Conservation (phyloP, 2,888 invertebrate genomes). For the Eupithecia abbreviata region DNA sequence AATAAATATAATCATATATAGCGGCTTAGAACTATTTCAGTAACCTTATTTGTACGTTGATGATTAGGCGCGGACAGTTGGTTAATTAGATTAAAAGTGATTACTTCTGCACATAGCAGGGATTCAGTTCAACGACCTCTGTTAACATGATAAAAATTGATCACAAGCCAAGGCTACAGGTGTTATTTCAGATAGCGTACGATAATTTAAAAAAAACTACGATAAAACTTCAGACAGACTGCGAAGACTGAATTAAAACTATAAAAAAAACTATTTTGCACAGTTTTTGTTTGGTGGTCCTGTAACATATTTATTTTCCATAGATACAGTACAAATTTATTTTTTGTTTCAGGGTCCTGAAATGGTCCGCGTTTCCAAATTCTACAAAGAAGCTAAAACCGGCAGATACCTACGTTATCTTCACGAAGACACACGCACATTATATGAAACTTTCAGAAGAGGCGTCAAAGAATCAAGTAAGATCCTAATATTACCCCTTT, state of each 20-base stretch:
- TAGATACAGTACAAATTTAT: not conserved
- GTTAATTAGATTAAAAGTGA: conserved; percentile 73
- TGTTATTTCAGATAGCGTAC: not conserved
- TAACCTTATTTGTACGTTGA: conserved; percentile 16
- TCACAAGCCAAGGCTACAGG: conserved; percentile 6
- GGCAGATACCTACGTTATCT: conserved; percentile 93
- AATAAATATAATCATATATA: too few relatives aligned
- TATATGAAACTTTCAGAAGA: conserved; percentile 95
- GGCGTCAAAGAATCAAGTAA: conserved; percentile 94
- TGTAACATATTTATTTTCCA: not conserved
- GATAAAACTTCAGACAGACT: not conserved
- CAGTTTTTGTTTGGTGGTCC: not conserved
- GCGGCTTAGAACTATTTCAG: not conserved
- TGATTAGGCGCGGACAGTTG: conserved; percentile 35
- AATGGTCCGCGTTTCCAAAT: conserved; percentile 93
- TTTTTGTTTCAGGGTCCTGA: conserved; percentile 90
- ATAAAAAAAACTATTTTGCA: not conserved
- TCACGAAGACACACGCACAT: conserved; percentile 93
- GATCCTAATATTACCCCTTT: not conserved
- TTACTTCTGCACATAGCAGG: conserved; percentile 63
- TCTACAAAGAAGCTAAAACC: conserved; percentile 94
- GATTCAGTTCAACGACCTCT: conserved; percentile 71
- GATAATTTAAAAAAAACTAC: not conserved
- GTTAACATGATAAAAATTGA: conserved; percentile 12
- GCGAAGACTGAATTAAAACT: not conserved